phyloP scores from a whole-genome alignment of 2,888 invertebrate genomes.

The Parnassius mnemosyne region DNA sequence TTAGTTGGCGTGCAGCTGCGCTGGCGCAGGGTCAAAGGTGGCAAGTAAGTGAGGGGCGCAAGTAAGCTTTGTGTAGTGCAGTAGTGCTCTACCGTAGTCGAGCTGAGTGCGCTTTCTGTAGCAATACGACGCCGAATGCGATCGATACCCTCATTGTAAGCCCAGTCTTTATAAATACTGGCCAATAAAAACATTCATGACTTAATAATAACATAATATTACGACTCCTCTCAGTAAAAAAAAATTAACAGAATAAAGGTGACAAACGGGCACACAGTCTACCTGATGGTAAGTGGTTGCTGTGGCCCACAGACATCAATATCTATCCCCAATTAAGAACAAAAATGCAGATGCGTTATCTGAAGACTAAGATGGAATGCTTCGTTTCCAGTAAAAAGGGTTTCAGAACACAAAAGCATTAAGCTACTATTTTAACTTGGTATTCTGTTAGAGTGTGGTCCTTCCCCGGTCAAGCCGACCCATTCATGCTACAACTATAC shows the following conservation, averaged over 20 bases:
- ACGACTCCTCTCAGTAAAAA: not conserved
- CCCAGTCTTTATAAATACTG: not conserved
- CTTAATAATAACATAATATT: no score
- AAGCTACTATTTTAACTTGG: no score
- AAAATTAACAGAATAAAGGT: no score
- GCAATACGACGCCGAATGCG: conserved; percentile 59
- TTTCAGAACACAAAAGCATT: no score
- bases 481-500: no score
- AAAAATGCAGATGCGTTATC: not conserved
- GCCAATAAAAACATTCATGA: not conserved
- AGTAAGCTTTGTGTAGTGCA: conserved; percentile 57
- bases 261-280: no score
- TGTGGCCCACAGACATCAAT: no score
- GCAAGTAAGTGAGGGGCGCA: conserved; percentile 50
- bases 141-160: conserved; percentile 38
- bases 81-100: conserved; percentile 53
- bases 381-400: no score
- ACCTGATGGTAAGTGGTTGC: no score
- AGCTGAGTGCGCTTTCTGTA: conserved; percentile 56
- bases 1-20: conserved; percentile 67
- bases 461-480: no score
- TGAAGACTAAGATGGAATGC: no score
- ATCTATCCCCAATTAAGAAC: not conserved
- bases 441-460: no score
- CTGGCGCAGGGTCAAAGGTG: conserved; percentile 74